Conservation (phyloP, 30 jellyfish, hydroid and myxozoan species). For the Rhopilema esculentum region DNA sequence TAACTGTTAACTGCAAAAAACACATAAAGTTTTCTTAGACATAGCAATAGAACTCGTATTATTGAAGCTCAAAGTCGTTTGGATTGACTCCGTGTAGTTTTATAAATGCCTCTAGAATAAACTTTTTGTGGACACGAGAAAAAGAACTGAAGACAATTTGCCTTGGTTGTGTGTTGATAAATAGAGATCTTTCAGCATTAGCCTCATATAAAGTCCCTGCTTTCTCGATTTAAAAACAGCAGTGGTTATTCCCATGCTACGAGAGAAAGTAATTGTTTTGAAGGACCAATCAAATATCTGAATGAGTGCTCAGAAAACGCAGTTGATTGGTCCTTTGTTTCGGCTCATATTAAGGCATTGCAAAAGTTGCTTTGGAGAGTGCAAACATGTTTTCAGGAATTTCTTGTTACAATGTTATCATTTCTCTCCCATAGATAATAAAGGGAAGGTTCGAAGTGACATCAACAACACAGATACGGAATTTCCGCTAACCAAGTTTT, state of each 20-base stretch:
- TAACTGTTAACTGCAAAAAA: too few species aligned
- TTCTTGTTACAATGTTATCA: neutral
- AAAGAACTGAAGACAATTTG: neutral
- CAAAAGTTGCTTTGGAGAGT: neutral
- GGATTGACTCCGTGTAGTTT: too few species aligned
- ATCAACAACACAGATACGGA: slow-evolving; percentile 87
- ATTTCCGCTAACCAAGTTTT: slow-evolving; percentile 74
- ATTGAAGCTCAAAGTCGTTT: too few species aligned
- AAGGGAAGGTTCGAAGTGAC: slow-evolving; percentile 77
- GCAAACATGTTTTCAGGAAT: slow-evolving; percentile 4
- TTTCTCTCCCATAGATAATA: slow-evolving; percentile 64
- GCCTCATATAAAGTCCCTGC: neutral
- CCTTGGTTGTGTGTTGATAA: neutral
- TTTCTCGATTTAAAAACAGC: neutral
- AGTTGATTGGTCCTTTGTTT: neutral
- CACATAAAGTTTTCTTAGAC: too few species aligned
- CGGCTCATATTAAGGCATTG: neutral
- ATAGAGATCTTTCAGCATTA: neutral
- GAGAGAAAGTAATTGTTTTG: neutral
- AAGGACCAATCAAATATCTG: neutral
- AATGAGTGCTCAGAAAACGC: neutral
- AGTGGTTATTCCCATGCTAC: neutral
- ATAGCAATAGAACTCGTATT: too few species aligned
- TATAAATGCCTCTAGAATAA: too few species aligned
- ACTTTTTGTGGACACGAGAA: neutral